These are phyloP conservation scores for Ganaspis sp. DNA, from an alignment of 1,140 invertebrate genomes.

Conservation along the genomic window DNA sequence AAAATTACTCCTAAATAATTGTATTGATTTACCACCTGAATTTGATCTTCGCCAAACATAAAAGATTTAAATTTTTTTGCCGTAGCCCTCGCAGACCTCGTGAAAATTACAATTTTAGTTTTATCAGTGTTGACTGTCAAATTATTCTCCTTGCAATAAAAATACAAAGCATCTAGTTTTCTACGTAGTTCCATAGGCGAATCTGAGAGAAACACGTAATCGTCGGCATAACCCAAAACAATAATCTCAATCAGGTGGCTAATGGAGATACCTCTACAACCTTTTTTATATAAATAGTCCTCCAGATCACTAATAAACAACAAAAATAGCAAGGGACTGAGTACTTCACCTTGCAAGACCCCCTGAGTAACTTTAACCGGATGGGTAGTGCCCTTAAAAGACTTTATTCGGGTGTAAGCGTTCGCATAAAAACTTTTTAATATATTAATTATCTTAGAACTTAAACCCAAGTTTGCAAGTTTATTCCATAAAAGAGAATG, in stretches of 20 bases:
- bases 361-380: neutral
- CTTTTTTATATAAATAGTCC: neutral
- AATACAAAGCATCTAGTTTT: neutral
- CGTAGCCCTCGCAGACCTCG: no score
- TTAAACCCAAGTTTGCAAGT: neutral
- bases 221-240: slow-evolving; percentile 14
- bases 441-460: no score
- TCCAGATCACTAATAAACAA: neutral
- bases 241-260: neutral
- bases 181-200: neutral
- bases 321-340: no score
- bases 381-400: neutral
- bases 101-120: no score
- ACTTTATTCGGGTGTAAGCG: neutral
- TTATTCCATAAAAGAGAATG: neutral
- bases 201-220: neutral
- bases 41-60: no score
- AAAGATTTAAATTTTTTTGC: no score
- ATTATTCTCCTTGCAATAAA: no score
- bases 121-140: no score
- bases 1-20: no score
- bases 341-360: slow-evolving; percentile 19
- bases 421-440: neutral
- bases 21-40: no score
- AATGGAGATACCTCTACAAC: slow-evolving; percentile 23